Evolutionary conservation across 2,113 vertebrate genomes (phyloP), one percentile per base, ranked within the genome.

Genomic region (Bos indicus): DNA sequence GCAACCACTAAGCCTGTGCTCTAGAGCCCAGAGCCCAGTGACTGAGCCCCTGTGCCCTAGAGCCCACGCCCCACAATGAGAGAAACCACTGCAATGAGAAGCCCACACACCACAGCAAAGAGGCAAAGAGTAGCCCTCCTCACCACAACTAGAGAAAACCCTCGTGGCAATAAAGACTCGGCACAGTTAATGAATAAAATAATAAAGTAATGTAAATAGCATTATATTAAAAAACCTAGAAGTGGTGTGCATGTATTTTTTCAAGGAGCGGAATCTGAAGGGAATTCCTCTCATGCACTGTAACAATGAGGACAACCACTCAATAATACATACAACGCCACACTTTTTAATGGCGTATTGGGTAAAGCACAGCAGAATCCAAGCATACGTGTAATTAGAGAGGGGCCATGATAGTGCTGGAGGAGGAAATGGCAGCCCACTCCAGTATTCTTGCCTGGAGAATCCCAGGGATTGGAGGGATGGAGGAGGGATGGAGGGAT

Each of bases 341-440:
- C 23, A 2, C 4, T 6, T 82, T 82, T 90, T 48, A 95, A 43
- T 43, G 25, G 28, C 2, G 1, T 26, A 30, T 59, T 85, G 77
- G 67, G 43, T 36, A 14, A 88, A n/a, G 7, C 46, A 40, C 33
- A 2, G 33, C 59, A 67, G 15, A 51, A n/a, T 0, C 9, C 17
- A 6, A 33, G 4, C 3, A 11, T 7, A 36, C 3, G 7, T 36
- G 56, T 4, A 36, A 1, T 14, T 48, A 19, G 8, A 13, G 1
- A 56, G 0, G 3, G 5, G 1, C 26, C 2, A 0, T 0, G 10
- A 3, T 6, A 19, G 2, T 26, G 9, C 11, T 52, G 51, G 51
- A 52, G 14, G 1, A 52, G 51, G 51, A 52, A 52, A 52, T 52
- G 51, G 51, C 51, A 52, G 4, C 51, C 51, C 51, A 52, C 51